A percentile compares a stretch with the other conserved stretches of the same genome.
These are phyloP conservation scores for Drosophila melanocephala DNA, from an alignment of 2,888 invertebrate genomes.

Conservation along the genomic window DNA sequence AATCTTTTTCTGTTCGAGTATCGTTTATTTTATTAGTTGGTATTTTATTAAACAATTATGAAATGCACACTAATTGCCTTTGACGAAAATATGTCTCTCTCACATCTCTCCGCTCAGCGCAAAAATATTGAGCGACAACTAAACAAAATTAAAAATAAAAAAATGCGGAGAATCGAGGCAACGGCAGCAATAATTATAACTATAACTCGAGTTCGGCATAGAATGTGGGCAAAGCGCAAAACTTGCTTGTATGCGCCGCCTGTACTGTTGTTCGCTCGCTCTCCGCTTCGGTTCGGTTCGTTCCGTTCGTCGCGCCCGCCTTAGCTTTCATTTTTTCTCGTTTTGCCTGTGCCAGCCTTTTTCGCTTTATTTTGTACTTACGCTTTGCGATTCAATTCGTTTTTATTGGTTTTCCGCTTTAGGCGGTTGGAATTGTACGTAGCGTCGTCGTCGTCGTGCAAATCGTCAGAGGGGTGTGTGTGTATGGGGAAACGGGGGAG, in stretches of 20 bases:
- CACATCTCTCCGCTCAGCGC: constrained; percentile 33
- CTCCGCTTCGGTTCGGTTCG: constrained; percentile 44
- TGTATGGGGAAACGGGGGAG: constrained; percentile 51
- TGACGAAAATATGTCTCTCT: constrained; percentile 72
- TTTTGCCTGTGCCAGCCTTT: constrained; percentile 65
- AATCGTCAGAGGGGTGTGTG: constrained; percentile 57
- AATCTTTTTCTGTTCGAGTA: constrained; percentile 21
- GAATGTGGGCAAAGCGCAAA: constrained; percentile 71
- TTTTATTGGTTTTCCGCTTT: constrained; percentile 82
- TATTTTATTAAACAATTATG: constrained; percentile 83
- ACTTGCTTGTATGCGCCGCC: constrained; percentile 80
- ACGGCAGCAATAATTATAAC: constrained; percentile 80
- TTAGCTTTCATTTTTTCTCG: constrained; percentile 79
- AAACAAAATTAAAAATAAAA: constrained; percentile 80
- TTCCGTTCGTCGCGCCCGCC: constrained; percentile 49
- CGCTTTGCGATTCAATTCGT: constrained; percentile 81
- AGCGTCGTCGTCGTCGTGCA: constrained; percentile 66
- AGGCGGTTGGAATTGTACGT: constrained; percentile 81
- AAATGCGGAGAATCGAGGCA: constrained; percentile 44
- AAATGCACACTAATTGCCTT: constrained; percentile 84
- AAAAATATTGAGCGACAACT: constrained; percentile 64
- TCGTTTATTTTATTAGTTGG: constrained; percentile 31
- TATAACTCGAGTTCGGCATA: constrained; percentile 78
- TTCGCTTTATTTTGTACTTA: constrained; percentile 81
- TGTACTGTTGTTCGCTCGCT: constrained; percentile 63